phyloP scores from a whole-genome alignment of 1,140 invertebrate species.

The Drosophila athabasca region DNA sequence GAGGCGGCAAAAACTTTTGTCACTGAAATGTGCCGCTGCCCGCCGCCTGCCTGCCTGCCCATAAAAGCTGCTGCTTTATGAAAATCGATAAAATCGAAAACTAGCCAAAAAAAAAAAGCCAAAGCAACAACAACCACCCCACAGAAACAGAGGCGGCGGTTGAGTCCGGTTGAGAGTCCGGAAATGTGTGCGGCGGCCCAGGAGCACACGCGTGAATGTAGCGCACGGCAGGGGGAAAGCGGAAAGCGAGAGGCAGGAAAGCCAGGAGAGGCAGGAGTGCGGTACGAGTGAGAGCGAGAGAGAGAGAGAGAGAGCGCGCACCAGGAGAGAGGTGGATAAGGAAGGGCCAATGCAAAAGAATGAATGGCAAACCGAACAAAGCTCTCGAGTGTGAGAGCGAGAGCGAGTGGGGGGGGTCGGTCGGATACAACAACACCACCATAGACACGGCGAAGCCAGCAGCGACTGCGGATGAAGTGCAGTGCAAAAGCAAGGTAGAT shows the following conservation, averaged over 20 bases:
- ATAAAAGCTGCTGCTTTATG: constrained; percentile 69
- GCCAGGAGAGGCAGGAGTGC: constrained; percentile 9
- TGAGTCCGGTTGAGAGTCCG: constrained; percentile 45
- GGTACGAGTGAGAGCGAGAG: constrained; percentile 1
- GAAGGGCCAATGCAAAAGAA: constrained; percentile 26
- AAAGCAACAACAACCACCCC: constrained; percentile 47
- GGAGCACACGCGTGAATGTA: constrained; percentile 45
- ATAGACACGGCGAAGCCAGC: constrained; percentile 24
- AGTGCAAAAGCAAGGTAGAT: too few relatives aligned
- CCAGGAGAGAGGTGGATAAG: neutral
- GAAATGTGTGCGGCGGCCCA: constrained; percentile 66
- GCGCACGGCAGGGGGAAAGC: constrained; percentile 30
- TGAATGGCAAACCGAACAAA: constrained; percentile 53
- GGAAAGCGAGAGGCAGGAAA: constrained; percentile 16
- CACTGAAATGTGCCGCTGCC: constrained; percentile 31
- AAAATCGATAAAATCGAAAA: constrained; percentile 82
- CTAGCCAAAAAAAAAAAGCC: constrained; percentile 53
- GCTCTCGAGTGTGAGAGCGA: constrained; percentile 58
- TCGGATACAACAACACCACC: constrained; percentile 35
- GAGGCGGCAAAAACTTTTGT: constrained; percentile 43
- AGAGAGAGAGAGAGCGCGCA: neutral
- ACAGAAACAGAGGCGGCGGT: constrained; percentile 9
- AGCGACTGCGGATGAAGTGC: too few relatives aligned
- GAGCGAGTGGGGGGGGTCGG: constrained; percentile 31
- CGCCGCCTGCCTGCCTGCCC: constrained; percentile 7